Conservation (phyloP, 92 coral and sea anemone genomes). For the Umimayanthus chanpuru region DNA sequence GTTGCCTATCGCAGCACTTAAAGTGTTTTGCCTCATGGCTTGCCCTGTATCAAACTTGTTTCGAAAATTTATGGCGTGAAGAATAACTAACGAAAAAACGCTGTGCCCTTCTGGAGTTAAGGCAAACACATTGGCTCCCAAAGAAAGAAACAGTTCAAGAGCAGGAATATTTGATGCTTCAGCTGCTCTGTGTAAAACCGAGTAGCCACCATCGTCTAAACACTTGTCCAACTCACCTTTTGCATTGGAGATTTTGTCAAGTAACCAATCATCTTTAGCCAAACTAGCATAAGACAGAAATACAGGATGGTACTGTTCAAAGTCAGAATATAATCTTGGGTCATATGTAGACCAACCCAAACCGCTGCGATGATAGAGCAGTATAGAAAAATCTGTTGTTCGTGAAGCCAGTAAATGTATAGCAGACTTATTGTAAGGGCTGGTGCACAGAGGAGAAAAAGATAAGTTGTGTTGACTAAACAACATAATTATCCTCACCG, state of each 20-base stretch:
- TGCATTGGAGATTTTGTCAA: background rate
- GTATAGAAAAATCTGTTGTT: background rate
- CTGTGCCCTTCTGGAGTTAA: constrained; percentile 3
- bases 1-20: background rate
- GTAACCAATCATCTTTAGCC: background rate
- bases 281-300: background rate
- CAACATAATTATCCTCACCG: background rate
- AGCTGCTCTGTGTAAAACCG: constrained; percentile 6
- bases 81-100: background rate
- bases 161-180: background rate
- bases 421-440: background rate
- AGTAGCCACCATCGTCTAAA: background rate
- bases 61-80: background rate
- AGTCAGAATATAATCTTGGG: background rate
- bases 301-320: background rate
- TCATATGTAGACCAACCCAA: background rate
- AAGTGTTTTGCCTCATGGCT: background rate
- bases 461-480: background rate
- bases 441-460: background rate
- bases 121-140: background rate
- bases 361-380: background rate
- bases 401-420: background rate
- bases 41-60: background rate
- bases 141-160: background rate
- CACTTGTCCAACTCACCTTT: background rate